These are phyloP conservation scores for Cosmopolites sordidus DNA, from an alignment of 2,888 invertebrate species.

Conservation along the genomic window DNA sequence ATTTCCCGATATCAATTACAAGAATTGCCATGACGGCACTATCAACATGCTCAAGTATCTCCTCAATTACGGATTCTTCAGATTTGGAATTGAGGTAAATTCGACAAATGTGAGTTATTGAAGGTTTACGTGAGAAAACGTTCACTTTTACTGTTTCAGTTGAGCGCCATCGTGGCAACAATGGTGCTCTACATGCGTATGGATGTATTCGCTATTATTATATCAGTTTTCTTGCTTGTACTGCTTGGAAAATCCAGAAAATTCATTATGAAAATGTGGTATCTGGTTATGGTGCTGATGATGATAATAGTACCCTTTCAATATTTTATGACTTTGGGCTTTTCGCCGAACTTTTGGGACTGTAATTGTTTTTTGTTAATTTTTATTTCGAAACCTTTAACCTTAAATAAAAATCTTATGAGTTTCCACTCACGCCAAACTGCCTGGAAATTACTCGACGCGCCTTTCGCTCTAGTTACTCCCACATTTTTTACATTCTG, in stretches of 20 bases:
- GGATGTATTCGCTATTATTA: conserved; percentile 11
- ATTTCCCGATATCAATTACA: conserved; percentile 15
- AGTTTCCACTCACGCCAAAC: too few species aligned
- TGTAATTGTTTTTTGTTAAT: conserved; percentile 14
- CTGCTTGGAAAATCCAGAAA: conserved; percentile 10
- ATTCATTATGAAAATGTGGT: conserved; percentile 8
- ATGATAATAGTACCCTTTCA: conserved; percentile 9
- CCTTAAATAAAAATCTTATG: too few species aligned
- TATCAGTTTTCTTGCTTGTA: conserved; percentile 10
- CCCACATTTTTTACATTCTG: too few species aligned
- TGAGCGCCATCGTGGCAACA: conserved; percentile 4
- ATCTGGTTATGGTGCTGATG: conserved; percentile 3
- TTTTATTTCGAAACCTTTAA: too few species aligned
- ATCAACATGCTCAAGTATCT: conserved; percentile 17
- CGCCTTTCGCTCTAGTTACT: too few species aligned
- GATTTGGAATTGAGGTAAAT: conserved; percentile 22
- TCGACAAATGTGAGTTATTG: neutral
- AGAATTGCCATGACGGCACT: conserved; percentile 18
- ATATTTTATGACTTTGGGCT: conserved; percentile 18
- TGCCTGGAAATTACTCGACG: too few species aligned
- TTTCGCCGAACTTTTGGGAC: conserved; percentile 15
- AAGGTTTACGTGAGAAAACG: neutral
- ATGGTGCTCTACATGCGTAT: conserved; percentile 15
- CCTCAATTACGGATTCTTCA: conserved; percentile 21
- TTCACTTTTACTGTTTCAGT: conserved; percentile 7